These are phyloP conservation scores for Huso huso DNA, from an alignment of 2,797 vertebrate species.

Conservation along the genomic window DNA sequence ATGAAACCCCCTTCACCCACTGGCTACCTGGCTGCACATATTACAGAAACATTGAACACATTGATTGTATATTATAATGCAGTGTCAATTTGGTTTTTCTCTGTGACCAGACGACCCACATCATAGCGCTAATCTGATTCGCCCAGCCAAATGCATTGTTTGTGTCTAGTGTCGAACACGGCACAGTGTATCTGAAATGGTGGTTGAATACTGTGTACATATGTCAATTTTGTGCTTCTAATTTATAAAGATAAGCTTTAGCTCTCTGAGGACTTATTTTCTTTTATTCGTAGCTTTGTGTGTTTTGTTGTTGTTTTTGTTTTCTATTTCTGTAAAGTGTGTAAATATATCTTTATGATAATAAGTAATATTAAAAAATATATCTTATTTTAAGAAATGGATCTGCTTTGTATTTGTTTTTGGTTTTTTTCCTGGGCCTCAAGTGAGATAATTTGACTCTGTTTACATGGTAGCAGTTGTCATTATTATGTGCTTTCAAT, in stretches of 20 bases:
- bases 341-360: conserved; percentile 98
- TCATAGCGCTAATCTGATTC: conserved; percentile 70
- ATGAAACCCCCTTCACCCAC: conserved; percentile 20
- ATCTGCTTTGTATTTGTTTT: conserved; percentile 34
- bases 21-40: conserved; percentile 35
- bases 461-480: too few species aligned
- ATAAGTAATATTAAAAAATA: conserved; percentile 76
- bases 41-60: background rate
- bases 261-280: conserved; percentile 70
- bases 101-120: conserved; percentile 46
- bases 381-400: conserved; percentile 72
- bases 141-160: conserved; percentile 79
- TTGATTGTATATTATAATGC: conserved; percentile 53
- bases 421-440: background rate
- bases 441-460: too few species aligned
- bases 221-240: conserved; percentile 83
- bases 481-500: too few species aligned
- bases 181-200: conserved; percentile 79
- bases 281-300: conserved; percentile 75
- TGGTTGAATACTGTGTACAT: conserved; percentile 79
- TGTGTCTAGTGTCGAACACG: conserved; percentile 79
- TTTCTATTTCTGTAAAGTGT: conserved; percentile 82
- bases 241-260: conserved; percentile 78
- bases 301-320: conserved; percentile 49
- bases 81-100: conserved; percentile 39